Evolutionary conservation across 2,888 invertebrate genomes (phyloP).

Genomic region (Epinotia demarniana): DNA sequence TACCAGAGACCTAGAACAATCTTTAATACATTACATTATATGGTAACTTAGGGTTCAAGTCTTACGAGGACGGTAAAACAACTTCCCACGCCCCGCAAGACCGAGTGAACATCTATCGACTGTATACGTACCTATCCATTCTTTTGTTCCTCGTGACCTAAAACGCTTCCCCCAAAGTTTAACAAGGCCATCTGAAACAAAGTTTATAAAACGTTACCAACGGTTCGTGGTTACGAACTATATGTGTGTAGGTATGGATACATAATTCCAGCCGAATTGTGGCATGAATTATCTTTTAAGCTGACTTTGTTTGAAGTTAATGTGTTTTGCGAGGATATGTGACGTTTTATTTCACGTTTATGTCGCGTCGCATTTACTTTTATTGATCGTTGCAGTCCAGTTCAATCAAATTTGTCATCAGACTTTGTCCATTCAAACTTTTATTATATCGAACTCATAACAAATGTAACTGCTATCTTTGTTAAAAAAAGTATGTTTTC

Average conservation of each 20-base stretch:
- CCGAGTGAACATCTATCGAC: slow-evolving; percentile 43
- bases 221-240: slow-evolving; percentile 62
- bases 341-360: slow-evolving; percentile 71
- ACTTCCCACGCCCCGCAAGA: slow-evolving; percentile 31
- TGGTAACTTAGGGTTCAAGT: slow-evolving; percentile 11
- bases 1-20: not conserved
- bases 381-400: slow-evolving; percentile 51
- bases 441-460: slow-evolving; percentile 13
- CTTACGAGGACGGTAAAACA: slow-evolving; percentile 33
- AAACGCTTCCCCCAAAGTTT: slow-evolving; percentile 68
- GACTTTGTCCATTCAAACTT: slow-evolving; percentile 25
- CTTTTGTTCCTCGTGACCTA: slow-evolving; percentile 66
- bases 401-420: slow-evolving; percentile 35
- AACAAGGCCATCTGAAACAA: slow-evolving; percentile 64
- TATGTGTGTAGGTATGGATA: slow-evolving; percentile 49
- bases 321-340: slow-evolving; percentile 58
- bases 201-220: slow-evolving; percentile 67
- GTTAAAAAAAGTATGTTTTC: not conserved
- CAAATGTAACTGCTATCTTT: not conserved
- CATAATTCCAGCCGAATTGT: slow-evolving; percentile 58
- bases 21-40: slow-evolving; percentile 5
- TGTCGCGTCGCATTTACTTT: slow-evolving; percentile 61
- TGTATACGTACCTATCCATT: slow-evolving; percentile 43
- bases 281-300: slow-evolving; percentile 67
- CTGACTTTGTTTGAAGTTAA: slow-evolving; percentile 68